Conservation (phyloP, 2,113 vertebrate species). For the Paratilapia polleni region DNA sequence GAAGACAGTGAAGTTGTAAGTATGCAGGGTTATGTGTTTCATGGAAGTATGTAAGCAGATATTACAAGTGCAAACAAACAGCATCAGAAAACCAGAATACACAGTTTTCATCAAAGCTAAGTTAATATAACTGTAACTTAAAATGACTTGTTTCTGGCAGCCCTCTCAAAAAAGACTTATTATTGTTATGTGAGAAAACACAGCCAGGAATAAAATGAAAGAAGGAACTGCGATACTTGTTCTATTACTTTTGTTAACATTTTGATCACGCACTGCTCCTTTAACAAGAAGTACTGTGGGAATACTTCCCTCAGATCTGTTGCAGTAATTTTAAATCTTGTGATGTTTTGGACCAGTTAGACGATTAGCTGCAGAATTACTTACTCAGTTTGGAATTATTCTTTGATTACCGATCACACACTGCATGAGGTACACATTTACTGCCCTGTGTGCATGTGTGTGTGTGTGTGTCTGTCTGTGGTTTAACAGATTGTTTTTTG, state of each 20-base stretch:
- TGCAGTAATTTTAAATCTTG: not conserved
- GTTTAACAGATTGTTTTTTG: constrained; percentile 45
- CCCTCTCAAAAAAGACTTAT: not conserved
- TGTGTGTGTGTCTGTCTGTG: not conserved
- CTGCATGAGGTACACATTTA: not conserved
- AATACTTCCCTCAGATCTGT: constrained; percentile 10
- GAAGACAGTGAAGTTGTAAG: not conserved
- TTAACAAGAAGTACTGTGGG: not conserved
- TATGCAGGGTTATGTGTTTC: not conserved
- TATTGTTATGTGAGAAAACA: not conserved
- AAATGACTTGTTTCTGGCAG: not conserved
- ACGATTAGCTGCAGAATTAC: constrained; percentile 15
- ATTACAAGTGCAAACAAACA: not conserved
- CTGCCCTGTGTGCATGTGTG: not conserved
- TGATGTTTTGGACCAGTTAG: not conserved
- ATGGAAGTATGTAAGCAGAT: too few relatives aligned
- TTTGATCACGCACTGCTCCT: not conserved
- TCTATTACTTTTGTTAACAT: not conserved
- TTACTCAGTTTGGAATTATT: constrained; percentile 3
- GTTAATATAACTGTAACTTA: not conserved
- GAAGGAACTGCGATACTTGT: accelerated
- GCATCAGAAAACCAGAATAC: not conserved
- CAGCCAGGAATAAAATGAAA: not conserved
- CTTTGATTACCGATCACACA: constrained; percentile 17
- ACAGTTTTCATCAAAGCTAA: not conserved